phyloP scores from a whole-genome alignment of 1,140 invertebrate genomes.

The Philopotamus ludificatus region DNA sequence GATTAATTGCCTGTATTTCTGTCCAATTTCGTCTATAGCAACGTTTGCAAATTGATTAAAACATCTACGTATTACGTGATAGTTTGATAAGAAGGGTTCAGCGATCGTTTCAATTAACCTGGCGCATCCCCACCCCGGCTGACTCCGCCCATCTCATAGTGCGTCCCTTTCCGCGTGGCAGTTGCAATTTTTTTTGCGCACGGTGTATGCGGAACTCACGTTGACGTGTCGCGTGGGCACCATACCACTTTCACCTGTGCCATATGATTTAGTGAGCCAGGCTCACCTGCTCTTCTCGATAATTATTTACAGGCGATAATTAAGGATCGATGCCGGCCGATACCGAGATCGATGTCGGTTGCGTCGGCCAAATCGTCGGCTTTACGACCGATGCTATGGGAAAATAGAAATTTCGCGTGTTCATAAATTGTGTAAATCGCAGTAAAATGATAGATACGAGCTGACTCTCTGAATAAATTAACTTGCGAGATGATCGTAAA shows the following conservation, averaged over 20 bases:
- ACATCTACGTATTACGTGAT: not conserved
- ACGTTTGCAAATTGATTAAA: not conserved
- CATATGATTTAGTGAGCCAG: conserved; percentile 8
- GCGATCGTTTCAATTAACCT: not conserved
- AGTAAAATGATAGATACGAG: too few species aligned
- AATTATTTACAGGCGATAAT: conserved; percentile 2
- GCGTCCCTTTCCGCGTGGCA: not conserved
- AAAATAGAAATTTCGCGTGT: too few species aligned
- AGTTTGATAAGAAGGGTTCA: not conserved
- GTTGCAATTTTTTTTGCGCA: not conserved
- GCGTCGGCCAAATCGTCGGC: too few species aligned
- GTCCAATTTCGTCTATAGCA: too few species aligned
- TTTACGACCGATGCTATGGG: too few species aligned
- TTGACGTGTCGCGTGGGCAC: conserved; percentile 13
- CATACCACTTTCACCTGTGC: conserved; percentile 18
- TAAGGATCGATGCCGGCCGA: not conserved
- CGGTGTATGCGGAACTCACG: not conserved
- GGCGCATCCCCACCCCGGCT: too few species aligned
- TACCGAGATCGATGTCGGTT: not conserved
- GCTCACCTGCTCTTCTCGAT: not conserved
- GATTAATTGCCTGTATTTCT: too few species aligned
- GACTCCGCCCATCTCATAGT: too few species aligned
- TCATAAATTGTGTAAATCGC: too few species aligned
- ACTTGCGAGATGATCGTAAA: too few species aligned
- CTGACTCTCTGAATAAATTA: too few species aligned